These are phyloP conservation scores for Teleogryllus occipitalis DNA, from an alignment of 1,140 invertebrate species.

Conservation along the genomic window DNA sequence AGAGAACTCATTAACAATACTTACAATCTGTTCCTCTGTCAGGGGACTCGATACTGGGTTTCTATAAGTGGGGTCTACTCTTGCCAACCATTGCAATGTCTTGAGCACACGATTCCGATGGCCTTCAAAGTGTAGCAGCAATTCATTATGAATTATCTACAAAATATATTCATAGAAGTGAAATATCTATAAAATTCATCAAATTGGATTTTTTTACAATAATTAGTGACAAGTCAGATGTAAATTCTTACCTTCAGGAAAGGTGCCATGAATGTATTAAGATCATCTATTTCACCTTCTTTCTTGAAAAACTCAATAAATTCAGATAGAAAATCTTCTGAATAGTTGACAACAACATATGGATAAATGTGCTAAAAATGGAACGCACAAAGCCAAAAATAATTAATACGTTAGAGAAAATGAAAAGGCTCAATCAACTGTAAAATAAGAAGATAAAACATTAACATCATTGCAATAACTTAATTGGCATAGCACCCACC, in stretches of 20 bases:
- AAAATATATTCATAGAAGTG: slow-evolving; percentile 28
- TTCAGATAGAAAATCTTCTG: slow-evolving; percentile 3
- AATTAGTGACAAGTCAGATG: slow-evolving; percentile 27
- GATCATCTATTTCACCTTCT: slow-evolving; percentile 30
- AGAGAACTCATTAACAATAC: background rate
- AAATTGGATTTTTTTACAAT: slow-evolving; percentile 19
- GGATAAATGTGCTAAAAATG: background rate
- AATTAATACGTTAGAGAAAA: background rate
- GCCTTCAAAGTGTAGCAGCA: slow-evolving; percentile 49
- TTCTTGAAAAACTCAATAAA: slow-evolving; percentile 20
- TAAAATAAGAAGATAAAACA: background rate
- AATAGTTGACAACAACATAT: slow-evolving; percentile 12
- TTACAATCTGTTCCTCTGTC: slow-evolving; percentile 11
- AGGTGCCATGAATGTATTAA: slow-evolving; percentile 24
- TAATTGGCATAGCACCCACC: background rate
- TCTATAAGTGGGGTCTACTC: slow-evolving; percentile 30
- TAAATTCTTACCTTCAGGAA: slow-evolving; percentile 29
- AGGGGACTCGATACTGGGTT: slow-evolving; percentile 25
- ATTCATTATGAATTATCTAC: slow-evolving; percentile 47
- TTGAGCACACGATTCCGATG: slow-evolving; percentile 53
- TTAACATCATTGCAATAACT: background rate
- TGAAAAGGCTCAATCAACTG: background rate
- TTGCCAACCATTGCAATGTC: slow-evolving; percentile 40
- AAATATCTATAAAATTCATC: background rate
- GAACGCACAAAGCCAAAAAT: background rate